Conservation (phyloP, 2,113 vertebrate species). For the Hippocampus guttulatus region DNA sequence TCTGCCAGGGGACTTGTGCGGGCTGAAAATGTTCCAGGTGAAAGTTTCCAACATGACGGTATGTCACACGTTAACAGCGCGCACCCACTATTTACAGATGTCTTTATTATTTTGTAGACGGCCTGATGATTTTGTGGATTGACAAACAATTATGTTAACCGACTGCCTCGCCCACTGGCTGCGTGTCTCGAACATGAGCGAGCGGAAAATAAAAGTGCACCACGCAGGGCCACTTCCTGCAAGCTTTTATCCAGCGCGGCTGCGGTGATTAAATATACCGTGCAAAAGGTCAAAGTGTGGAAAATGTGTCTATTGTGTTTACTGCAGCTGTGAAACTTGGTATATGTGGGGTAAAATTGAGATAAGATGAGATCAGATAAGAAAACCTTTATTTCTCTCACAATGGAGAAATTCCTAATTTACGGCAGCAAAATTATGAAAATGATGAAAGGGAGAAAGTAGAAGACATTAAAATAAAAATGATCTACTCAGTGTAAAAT, state of each 20-base stretch:
- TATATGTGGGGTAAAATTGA: constrained; percentile 6
- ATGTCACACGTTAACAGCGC: constrained; percentile 7
- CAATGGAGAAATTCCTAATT: too few species aligned
- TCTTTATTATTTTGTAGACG: constrained; percentile 7
- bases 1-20: constrained; percentile 22
- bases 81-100: background rate
- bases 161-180: constrained; percentile 1
- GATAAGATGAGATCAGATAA: too few species aligned
- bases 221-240: constrained; percentile 26
- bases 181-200: constrained; percentile 23
- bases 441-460: too few species aligned
- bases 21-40: constrained; percentile 39
- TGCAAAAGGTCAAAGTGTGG: constrained; percentile 46
- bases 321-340: constrained; percentile 40
- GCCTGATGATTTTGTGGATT: constrained; percentile 10
- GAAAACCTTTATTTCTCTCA: too few species aligned
- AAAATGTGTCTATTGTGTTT: constrained; percentile 50
- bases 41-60: constrained; percentile 22
- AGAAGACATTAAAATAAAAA: constrained; percentile 15
- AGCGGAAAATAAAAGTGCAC: constrained; percentile 36
- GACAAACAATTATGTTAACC: constrained; percentile 7
- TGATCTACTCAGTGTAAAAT: constrained; percentile 24
- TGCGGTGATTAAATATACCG: constrained; percentile 38
- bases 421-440: too few species aligned
- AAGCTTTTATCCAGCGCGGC: constrained; percentile 20